Evolutionary conservation across 2,888 invertebrate species (phyloP), one percentile per base, ranked within the genome.

Genomic region (Nesidiocoris tenuis): DNA sequence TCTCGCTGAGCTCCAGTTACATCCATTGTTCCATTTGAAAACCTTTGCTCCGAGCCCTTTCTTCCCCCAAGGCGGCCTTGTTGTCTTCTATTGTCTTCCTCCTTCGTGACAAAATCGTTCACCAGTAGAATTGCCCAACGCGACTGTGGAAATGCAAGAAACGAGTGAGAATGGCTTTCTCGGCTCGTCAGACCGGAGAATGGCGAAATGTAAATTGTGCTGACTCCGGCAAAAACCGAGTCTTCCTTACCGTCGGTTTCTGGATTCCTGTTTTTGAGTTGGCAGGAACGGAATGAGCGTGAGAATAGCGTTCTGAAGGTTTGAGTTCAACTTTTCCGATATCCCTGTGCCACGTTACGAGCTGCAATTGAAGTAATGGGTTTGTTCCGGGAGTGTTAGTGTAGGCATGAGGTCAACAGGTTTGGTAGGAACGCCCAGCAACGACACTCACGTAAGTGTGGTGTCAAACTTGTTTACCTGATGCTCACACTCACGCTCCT

Each of bases 1-100:
- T 70, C 70, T 70, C 70, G 70, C 70, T 70, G 59, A 70, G 70
- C 61, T 59, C 70, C 70, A 70, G 70, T 70, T 70, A 61, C 70
- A 17, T 59, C 70, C 70, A 70, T 70, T 70, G 70, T 70, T 70
- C 70, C 70, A 39, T 70, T 25, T n/a, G 22, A 67, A 67, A 61
- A 59, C 70, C 70, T 61, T 61, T 39, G 17, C 70, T 21, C 61
- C 25, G 23, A 19, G 57, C 24, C 57, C 70, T 54, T 25, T 21
- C 70, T 56, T 56, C 55, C 55, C 19, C 67, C 12, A 12, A 9
- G n/a, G n/a, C 59, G 59, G 55, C 56, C 67, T 67, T 67, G 70
- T 70, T 70, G 59, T 59, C 70, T 67, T 16, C 59, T 25, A 70
- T 70, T 70, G 70, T 70, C 70, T 70, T 70, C 57, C 59, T n/a